Conservation (phyloP, 2,797 vertebrate genomes). For the Amphiprion clarkii region DNA sequence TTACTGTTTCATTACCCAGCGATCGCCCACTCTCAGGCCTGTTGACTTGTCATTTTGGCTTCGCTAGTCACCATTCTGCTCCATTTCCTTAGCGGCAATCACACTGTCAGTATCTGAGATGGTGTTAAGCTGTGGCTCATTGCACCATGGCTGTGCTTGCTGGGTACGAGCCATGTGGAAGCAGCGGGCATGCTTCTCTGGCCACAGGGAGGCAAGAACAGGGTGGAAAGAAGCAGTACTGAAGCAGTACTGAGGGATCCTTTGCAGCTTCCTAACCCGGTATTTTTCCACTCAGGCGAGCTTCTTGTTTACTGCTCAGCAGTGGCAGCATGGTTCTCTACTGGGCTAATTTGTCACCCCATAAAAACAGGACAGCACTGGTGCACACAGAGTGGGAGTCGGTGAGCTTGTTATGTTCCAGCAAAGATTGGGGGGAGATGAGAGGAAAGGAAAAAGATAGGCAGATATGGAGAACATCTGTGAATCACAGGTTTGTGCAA, state of each 20-base stretch:
- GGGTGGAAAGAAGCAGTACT: slow-evolving; percentile 32
- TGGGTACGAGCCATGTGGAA: slow-evolving; percentile 76
- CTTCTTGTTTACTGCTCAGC: slow-evolving; percentile 72
- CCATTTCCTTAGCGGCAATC: slow-evolving; percentile 74
- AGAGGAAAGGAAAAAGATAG: slow-evolving; percentile 36
- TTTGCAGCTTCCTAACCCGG: slow-evolving; percentile 50
- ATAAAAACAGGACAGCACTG: slow-evolving; percentile 68
- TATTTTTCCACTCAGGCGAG: slow-evolving; percentile 71
- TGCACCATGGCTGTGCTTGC: slow-evolving; percentile 72
- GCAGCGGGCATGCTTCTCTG: slow-evolving; percentile 62
- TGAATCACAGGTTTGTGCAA: slow-evolving; percentile 42
- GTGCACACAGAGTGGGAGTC: slow-evolving; percentile 56
- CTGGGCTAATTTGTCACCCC: slow-evolving; percentile 76
- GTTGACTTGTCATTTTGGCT: slow-evolving; percentile 78
- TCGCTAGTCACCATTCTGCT: slow-evolving; percentile 74
- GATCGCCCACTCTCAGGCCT: slow-evolving; percentile 71
- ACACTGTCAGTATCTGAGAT: slow-evolving; percentile 75
- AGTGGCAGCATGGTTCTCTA: slow-evolving; percentile 56
- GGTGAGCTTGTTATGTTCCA: slow-evolving; percentile 70
- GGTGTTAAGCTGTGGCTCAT: slow-evolving; percentile 79
- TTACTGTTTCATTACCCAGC: slow-evolving; percentile 61
- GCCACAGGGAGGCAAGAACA: slow-evolving; percentile 47
- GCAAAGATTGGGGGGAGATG: slow-evolving; percentile 50
- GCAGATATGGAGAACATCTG: slow-evolving; percentile 21
- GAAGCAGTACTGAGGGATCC: slow-evolving; percentile 45